Percentiles rank a stretch among this genome's conserved stretches.
These are phyloP conservation scores for Calliphora vicina DNA, from an alignment of 1,140 invertebrate genomes.

Conservation along the genomic window DNA sequence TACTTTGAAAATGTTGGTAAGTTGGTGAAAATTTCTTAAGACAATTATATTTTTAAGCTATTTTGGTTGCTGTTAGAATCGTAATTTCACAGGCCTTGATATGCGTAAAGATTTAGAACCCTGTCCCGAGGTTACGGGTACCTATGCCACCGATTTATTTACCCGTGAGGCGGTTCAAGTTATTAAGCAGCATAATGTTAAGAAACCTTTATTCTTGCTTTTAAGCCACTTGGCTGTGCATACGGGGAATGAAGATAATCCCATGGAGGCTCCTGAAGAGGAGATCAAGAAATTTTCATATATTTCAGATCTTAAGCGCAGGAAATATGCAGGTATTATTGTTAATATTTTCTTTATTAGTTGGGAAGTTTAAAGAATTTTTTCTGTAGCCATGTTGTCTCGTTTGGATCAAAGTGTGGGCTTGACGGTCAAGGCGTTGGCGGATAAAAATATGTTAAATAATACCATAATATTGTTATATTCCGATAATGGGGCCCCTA, in stretches of 20 bases:
- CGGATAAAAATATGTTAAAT: conserved; percentile 72
- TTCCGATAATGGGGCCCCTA: conserved; percentile 81
- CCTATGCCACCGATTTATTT: conserved; percentile 82
- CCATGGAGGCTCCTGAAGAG: conserved; percentile 80
- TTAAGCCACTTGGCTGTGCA: conserved; percentile 84
- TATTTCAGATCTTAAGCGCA: conserved; percentile 75
- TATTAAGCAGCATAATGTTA: conserved; percentile 72
- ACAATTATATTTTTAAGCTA: neutral
- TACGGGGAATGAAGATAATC: conserved; percentile 73
- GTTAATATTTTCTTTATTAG: neutral
- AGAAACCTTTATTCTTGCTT: conserved; percentile 78
- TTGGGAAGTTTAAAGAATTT: neutral
- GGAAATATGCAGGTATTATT: conserved; percentile 79
- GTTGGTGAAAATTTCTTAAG: neutral
- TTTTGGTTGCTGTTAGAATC: conserved; percentile 28
- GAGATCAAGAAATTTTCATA: conserved; percentile 77
- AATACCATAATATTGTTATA: conserved; percentile 79
- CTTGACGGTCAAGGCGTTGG: conserved; percentile 73
- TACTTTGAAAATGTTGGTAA: conserved; percentile 68
- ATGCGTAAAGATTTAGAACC: conserved; percentile 71
- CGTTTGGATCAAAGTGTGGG: conserved; percentile 87
- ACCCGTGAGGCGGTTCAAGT: conserved; percentile 74
- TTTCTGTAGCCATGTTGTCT: conserved; percentile 78
- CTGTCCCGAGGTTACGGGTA: conserved; percentile 68
- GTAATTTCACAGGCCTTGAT: conserved; percentile 69